These are phyloP conservation scores for Cavia aperea DNA, from an alignment of 2,113 vertebrate genomes.

Conservation along the genomic window DNA sequence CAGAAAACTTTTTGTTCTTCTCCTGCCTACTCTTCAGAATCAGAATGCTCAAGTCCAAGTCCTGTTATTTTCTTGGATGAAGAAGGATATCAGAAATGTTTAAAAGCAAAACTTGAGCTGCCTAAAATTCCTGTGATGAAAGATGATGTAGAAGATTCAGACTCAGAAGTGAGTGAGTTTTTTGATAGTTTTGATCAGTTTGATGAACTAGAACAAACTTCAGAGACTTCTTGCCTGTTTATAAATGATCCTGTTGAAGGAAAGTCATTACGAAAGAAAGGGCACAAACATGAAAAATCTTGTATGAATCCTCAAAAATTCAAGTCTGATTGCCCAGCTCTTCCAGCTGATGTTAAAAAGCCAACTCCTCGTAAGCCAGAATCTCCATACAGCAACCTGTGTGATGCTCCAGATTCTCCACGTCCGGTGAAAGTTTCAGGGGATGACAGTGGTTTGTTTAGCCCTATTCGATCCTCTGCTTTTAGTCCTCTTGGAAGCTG, in stretches of 20 bases:
- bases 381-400: constrained; percentile 79
- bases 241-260: constrained; percentile 68
- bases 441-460: constrained; percentile 91
- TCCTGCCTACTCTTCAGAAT: constrained; percentile 91
- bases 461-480: constrained; percentile 91
- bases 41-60: constrained; percentile 95
- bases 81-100: constrained; percentile 95
- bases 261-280: constrained; percentile 77
- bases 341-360: constrained; percentile 92
- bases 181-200: constrained; percentile 99
- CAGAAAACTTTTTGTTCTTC: constrained; percentile 77
- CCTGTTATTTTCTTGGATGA: constrained; percentile 98
- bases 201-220: constrained; percentile 87
- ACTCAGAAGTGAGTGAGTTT: constrained; percentile 98
- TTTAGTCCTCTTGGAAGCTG: constrained; percentile 89
- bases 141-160: constrained; percentile 94
- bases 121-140: constrained; percentile 92
- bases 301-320: constrained; percentile 96
- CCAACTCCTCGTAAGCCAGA: constrained; percentile 94
- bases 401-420: constrained; percentile 87
- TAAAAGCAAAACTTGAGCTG: constrained; percentile 93
- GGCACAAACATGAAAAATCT: constrained; percentile 69
- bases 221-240: constrained; percentile 74
- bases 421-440: constrained; percentile 81
- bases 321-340: constrained; percentile 87